Evolutionary conservation across 2,113 vertebrate species (phyloP), one percentile per base, ranked within the genome.

Genomic region (Genyomyrus donnyi): DNA sequence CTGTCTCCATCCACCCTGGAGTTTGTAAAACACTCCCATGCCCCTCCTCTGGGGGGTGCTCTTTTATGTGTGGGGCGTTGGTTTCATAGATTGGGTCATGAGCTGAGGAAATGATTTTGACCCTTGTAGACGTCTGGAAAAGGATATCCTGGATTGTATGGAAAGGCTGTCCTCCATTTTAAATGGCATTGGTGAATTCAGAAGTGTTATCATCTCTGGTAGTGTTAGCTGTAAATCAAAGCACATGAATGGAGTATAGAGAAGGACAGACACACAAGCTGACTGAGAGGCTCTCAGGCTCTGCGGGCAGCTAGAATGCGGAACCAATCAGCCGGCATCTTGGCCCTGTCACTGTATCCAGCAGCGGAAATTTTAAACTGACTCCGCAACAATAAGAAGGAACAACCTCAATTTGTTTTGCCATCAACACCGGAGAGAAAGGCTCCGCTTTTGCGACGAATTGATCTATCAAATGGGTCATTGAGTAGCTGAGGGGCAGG

Each of bases 381-480:
- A 77, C 89, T 85, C 80, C 10, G n/a, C 27, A 85, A 89, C 77
- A 85, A 89, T 85, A 66, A 62, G 42, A 83, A 80, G 74, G 42
- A 13, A 89, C 77, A 89, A 48, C 35, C 50, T 83, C 77, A 89
- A 85, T 85, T 85, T 89, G 89, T 85, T 62, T 84, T 48, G 52
- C 50, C 53, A 58, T 85, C 89, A 89, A 85, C 89, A 85, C 89
- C 52, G 52, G 74, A 85, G 19, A 52, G 49, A 85, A 89, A 84
- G 49, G 49, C 31, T 50, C 31, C 53, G 1, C 49, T 83, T 74
- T 62, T 89, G 35, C 49, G 52, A 85, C 39, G 48, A 91, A 91
- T 77, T 89, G 88, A 87, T 58, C 90, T 84, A 91, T 91, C 58
- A 86, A 89, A 91, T 66, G 90, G 90, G 48, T 91, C 80, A 74